These are phyloP conservation scores for Oopsacas minuta DNA, from an alignment of 37 sponge, comb jelly and placozoan species.

Conservation along the genomic window DNA sequence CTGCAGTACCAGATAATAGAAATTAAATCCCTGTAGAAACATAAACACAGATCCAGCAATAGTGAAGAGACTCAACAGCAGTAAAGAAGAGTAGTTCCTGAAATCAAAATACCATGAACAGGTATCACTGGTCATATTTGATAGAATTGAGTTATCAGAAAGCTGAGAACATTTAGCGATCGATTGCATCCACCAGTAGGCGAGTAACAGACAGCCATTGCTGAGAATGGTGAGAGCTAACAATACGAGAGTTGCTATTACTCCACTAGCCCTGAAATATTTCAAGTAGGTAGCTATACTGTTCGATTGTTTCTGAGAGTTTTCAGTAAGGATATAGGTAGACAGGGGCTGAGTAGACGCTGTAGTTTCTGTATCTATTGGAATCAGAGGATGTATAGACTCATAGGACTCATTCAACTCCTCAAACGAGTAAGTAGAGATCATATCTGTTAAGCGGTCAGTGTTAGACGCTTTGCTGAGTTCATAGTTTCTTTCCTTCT, in stretches of 20 bases:
- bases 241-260: neutral
- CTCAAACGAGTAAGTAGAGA: neutral
- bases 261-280: neutral
- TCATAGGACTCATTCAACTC: neutral
- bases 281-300: neutral
- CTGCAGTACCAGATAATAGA: neutral
- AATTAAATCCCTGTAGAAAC: neutral
- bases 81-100: neutral
- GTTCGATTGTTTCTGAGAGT: neutral
- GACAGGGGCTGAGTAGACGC: neutral
- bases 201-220: neutral
- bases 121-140: neutral
- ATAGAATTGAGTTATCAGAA: neutral
- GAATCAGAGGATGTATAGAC: neutral
- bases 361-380: neutral
- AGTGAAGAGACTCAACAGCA: neutral
- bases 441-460: neutral
- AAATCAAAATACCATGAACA: neutral
- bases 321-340: neutral
- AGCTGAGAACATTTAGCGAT: neutral
- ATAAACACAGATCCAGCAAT: neutral
- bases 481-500: no score
- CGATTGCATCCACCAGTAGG: conserved; percentile 18
- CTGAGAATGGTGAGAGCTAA: neutral
- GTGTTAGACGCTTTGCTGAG: no score